Evolutionary conservation across 2,888 invertebrate species (phyloP), one percentile per base, ranked within the genome.

Genomic region (Sipunculus nudus): DNA sequence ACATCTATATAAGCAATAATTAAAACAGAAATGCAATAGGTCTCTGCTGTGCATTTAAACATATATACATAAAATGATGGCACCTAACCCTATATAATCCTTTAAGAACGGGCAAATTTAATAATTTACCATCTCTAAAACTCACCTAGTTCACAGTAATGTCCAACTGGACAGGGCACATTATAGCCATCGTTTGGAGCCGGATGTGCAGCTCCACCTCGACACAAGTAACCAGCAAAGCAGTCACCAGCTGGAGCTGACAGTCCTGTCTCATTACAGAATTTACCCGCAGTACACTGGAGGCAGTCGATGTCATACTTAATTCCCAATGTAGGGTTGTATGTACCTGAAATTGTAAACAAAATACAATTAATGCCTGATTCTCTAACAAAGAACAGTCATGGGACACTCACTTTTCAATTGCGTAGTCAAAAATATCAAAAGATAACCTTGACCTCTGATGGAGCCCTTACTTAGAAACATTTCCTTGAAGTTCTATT

Each of bases 131-230:
- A n/a, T n/a, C n/a, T n/a, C n/a, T n/a, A n/a, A n/a, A n/a, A n/a
- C 25, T 59, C 55, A 78, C 81, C 81, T 71, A 74, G 67, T 21
- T 62, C 53, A 66, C 81, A 81, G 65, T 79, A 80, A 61, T 76
- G 71, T 0, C 78, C 80, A 19, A 71, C 67, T 2, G 78, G 78
- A 68, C 81, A 81, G 0, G 72, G 78, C 61, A 64, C 72, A 62
- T 81, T 81, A 61, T 61, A 53, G 26, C 78, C 78, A 59, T 77
- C 77, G 53, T 72, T 68, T 6, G 80, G 81, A 4, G 74, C 75
- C 1, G 76, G 66, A 23, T 63, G 61, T 0, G 71, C 65, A 5
- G 80, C 76, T 46, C 76, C 77, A 4, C 61, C 64, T 21, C 75
- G 58, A 63, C 81, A 81, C 40, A 76, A 69, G 65, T 73, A 81